These are phyloP conservation scores for Lasioglossum leucozonium DNA, from an alignment of 2,888 invertebrate species.

Conservation along the genomic window DNA sequence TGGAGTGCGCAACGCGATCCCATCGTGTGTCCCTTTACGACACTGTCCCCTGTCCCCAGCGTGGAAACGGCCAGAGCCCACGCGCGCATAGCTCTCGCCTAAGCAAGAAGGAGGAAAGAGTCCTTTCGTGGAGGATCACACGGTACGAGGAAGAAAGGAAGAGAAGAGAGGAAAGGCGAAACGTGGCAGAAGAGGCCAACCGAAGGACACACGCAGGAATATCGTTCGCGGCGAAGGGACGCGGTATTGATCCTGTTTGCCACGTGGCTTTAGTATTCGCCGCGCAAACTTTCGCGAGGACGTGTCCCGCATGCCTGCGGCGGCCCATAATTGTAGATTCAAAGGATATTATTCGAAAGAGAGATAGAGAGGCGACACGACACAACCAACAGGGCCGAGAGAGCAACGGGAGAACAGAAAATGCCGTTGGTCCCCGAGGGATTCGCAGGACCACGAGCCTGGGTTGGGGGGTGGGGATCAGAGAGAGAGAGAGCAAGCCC, in stretches of 20 bases:
- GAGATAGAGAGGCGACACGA: slow-evolving; percentile 47
- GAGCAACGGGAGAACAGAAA: slow-evolving; percentile 29
- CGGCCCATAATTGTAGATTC: slow-evolving; percentile 84
- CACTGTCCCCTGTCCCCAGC: slow-evolving; percentile 35
- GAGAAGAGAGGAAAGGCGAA: slow-evolving; percentile 51
- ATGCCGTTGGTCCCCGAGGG: slow-evolving; percentile 65
- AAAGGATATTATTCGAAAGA: slow-evolving; percentile 83
- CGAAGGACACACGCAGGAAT: slow-evolving; percentile 66
- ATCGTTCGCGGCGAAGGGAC: slow-evolving; percentile 56
- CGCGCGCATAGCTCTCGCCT: background rate
- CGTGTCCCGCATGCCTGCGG: slow-evolving; percentile 81
- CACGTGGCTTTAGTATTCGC: slow-evolving; percentile 83
- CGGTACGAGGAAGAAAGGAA: slow-evolving; percentile 42
- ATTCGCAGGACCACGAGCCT: slow-evolving; percentile 49
- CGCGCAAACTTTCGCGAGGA: slow-evolving; percentile 82
- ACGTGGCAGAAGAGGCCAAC: slow-evolving; percentile 63
- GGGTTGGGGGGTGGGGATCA: background rate
- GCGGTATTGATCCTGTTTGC: slow-evolving; percentile 83
- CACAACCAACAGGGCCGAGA: background rate
- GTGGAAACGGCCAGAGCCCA: slow-evolving; percentile 11
- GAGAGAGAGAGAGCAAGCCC: background rate
- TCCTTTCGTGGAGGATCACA: slow-evolving; percentile 5
- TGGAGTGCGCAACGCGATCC: slow-evolving; percentile 33
- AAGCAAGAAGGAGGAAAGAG: background rate
- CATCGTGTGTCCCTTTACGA: slow-evolving; percentile 46